These are phyloP conservation scores for Silvanus unidentatus DNA, from an alignment of 2,888 invertebrate genomes.

Conservation along the genomic window DNA sequence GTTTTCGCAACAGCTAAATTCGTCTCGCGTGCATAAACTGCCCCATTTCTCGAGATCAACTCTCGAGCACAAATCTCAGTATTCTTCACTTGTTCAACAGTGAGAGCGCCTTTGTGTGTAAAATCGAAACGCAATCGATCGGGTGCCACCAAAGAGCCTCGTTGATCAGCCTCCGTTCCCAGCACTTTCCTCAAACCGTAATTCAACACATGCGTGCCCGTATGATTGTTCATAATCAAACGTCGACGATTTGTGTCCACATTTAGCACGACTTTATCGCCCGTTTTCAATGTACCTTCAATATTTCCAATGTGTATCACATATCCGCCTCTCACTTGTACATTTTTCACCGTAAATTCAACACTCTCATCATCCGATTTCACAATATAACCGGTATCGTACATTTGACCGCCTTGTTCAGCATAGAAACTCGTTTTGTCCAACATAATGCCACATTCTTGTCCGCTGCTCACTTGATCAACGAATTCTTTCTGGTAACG, in stretches of 20 bases:
- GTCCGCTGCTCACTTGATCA: constrained; percentile 70
- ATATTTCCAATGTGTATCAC: constrained; percentile 88
- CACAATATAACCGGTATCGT: constrained; percentile 87
- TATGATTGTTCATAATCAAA: constrained; percentile 97
- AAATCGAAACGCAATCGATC: constrained; percentile 97
- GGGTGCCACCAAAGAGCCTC: constrained; percentile 95
- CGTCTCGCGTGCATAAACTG: constrained; percentile 83
- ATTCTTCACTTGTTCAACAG: constrained; percentile 77
- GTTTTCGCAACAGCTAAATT: constrained; percentile 80
- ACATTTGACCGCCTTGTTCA: constrained; percentile 98
- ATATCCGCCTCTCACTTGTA: constrained; percentile 93
- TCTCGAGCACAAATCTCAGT: constrained; percentile 75
- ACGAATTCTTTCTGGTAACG: constrained; percentile 80
- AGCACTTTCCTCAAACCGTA: constrained; percentile 87
- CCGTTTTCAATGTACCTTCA: constrained; percentile 76
- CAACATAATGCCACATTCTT: constrained; percentile 86
- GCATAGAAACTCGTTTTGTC: constrained; percentile 96
- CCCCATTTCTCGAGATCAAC: constrained; percentile 49
- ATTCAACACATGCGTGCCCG: constrained; percentile 96
- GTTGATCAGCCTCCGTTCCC: constrained; percentile 87
- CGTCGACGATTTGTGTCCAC: constrained; percentile 81
- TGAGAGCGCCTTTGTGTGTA: constrained; percentile 89
- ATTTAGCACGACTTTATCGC: constrained; percentile 75
- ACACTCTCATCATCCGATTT: constrained; percentile 77
- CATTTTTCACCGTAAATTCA: constrained; percentile 88